phyloP scores from a whole-genome alignment of 2,888 invertebrate species.

The Chrysomela aeneicollis region DNA sequence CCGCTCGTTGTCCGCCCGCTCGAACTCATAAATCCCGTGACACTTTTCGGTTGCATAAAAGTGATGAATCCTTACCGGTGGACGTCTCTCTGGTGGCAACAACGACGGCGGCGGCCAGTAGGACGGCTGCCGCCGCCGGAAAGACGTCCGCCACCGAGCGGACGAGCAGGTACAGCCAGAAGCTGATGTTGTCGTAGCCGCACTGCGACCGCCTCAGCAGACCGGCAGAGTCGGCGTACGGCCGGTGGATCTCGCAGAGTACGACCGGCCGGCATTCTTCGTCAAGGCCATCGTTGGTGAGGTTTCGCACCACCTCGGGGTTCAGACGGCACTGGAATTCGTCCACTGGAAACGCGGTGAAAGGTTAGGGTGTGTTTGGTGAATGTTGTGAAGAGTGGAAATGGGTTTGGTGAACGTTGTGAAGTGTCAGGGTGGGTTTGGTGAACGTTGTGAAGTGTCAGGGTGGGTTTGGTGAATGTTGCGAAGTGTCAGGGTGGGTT shows the following conservation, averaged over 20 bases:
- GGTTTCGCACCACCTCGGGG: conserved; percentile 54
- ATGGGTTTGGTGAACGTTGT: too few relatives aligned
- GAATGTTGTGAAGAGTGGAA: too few relatives aligned
- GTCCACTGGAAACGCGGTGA: conserved; percentile 62
- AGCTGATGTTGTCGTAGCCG: conserved; percentile 73
- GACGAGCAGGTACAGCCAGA: conserved; percentile 75
- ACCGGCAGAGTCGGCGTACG: conserved; percentile 72
- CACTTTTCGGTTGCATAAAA: too few relatives aligned
- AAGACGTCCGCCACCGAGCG: conserved; percentile 79
- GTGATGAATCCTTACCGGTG: conserved; percentile 63
- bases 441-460: too few relatives aligned
- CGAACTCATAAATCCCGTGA: too few relatives aligned
- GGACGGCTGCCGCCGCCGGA: conserved; percentile 74
- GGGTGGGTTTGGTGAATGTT: too few relatives aligned
- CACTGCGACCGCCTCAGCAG: conserved; percentile 76
- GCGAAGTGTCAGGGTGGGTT: too few relatives aligned
- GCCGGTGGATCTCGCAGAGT: conserved; percentile 75
- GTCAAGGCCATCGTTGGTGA: conserved; percentile 52
- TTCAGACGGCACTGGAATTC: conserved; percentile 71
- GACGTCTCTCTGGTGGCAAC: conserved; percentile 84
- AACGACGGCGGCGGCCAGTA: conserved; percentile 79
- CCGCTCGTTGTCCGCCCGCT: too few relatives aligned
- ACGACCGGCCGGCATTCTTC: conserved; percentile 70
- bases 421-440: too few relatives aligned
- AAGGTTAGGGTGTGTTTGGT: neutral